A percentile compares a stretch with the other conserved stretches of the same genome.
These are phyloP conservation scores for Pachliopta kotzebuea DNA, from an alignment of 2,888 invertebrate species.

Conservation along the genomic window DNA sequence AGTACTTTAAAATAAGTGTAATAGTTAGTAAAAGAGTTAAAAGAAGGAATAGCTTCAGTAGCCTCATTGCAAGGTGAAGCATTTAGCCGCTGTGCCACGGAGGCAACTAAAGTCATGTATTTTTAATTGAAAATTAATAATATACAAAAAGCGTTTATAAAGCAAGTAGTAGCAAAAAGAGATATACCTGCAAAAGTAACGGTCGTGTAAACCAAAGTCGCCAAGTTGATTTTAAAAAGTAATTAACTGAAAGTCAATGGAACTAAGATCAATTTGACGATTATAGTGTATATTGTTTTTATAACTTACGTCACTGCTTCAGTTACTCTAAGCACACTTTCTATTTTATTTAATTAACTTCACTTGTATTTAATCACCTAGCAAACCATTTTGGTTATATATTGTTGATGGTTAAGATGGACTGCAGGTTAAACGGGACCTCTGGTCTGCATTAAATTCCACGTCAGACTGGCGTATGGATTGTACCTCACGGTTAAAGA, in stretches of 20 bases:
- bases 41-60: too few relatives aligned
- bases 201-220: neutral
- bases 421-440: neutral
- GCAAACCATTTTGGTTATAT: neutral
- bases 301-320: neutral
- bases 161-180: too few relatives aligned
- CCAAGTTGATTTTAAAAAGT: slow-evolving; percentile 36
- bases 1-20: too few relatives aligned
- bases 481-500: neutral
- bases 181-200: neutral
- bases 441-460: slow-evolving; percentile 1
- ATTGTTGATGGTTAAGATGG: neutral
- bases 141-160: too few relatives aligned
- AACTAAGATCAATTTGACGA: neutral
- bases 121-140: too few relatives aligned
- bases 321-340: neutral
- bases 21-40: too few relatives aligned
- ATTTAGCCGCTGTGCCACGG: too few relatives aligned
- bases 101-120: too few relatives aligned
- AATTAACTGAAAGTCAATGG: slow-evolving; percentile 50
- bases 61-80: too few relatives aligned
- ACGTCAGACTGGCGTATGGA: slow-evolving; percentile 10
- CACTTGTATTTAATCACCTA: neutral
- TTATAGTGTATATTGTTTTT: neutral
- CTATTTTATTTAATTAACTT: neutral